Base-by-base conservation (phyloP, 2,888 invertebrate genomes). In the Dinocampus coccinellae region DNA sequence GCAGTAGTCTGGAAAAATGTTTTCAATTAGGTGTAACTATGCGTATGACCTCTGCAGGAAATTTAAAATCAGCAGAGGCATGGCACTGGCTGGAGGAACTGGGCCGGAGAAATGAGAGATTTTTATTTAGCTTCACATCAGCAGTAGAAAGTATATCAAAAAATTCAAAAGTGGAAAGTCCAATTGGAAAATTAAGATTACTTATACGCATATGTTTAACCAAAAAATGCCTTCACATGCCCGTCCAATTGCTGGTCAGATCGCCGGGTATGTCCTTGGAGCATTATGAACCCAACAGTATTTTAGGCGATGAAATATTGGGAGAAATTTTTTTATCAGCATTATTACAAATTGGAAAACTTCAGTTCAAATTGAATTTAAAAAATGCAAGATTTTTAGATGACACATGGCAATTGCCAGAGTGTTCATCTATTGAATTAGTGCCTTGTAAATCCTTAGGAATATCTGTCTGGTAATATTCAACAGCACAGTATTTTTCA, bases 391-490 rank as follows among this genome's bases (percentile, higher is more conserved):
- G 90, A 70, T 92, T 93, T 81, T 83, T 93, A 75, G 92, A 92
- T 82, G 88, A 89, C 61, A 90, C 91, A 0, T 93, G 92, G 92
- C 88, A 88, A 67, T 81, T 92, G 66, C 91, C 92, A 22, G 88
- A 89, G 58, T 88, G 89, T 70, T 81, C 88, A 42, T 86, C 87
- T 70, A 85, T 90, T 74, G 91, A 92, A 81, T 86, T 92, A 78
- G 92, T 92, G 68, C 92, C 92, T 34, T 91, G 91, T 81, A 89
- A 88, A 78, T 89, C 87, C 76, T 87, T 93, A 66, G 93, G 92
- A 70, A 87, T 93, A 65, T 90, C 90, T 78, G 88, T 92, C 42
- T 90, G 90, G 91, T 89, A 84, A 78, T 68, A 10, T 20, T 53
- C 13, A 53, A 69, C 24, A 61, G 34, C 29, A 75, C 20, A 16